Conservation (phyloP, 2,888 invertebrate species). For the Synergus japonicus region DNA sequence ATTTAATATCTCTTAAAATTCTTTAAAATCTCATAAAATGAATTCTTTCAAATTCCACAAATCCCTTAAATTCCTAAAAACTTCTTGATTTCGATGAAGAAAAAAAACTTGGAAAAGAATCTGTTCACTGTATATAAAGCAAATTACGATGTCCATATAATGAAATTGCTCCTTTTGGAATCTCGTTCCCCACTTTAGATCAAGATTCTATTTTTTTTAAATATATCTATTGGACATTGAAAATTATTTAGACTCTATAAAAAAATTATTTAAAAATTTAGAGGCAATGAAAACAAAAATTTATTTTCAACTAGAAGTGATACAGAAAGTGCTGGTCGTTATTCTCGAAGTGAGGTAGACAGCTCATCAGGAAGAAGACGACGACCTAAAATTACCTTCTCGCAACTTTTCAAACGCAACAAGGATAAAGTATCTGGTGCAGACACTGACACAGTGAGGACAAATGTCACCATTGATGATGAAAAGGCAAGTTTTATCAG, state of each 20-base stretch:
- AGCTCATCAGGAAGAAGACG: conserved; percentile 62
- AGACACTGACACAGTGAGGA: conserved; percentile 75
- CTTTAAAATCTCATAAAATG: too few species aligned
- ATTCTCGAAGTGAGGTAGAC: conserved; percentile 74
- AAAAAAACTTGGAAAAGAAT: too few species aligned
- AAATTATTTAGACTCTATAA: background rate
- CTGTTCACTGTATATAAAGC: too few species aligned
- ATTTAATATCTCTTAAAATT: too few species aligned
- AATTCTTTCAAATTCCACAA: too few species aligned
- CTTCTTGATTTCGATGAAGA: too few species aligned
- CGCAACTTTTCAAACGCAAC: conserved; percentile 76
- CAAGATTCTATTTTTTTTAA: too few species aligned
- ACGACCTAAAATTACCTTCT: conserved; percentile 72
- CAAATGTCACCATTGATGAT: conserved; percentile 73
- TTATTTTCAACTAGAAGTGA: conserved; percentile 79
- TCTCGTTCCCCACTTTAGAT: too few species aligned
- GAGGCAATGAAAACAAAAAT: conserved; percentile 34
- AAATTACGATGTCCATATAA: too few species aligned
- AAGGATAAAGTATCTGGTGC: conserved; percentile 77
- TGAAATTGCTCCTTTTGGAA: too few species aligned
- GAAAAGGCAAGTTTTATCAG: conserved; percentile 68
- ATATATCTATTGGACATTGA: background rate
- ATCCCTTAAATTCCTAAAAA: too few species aligned
- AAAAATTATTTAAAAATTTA: background rate
- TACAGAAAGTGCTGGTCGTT: conserved; percentile 82